Evolutionary conservation across 2,888 invertebrate genomes (phyloP).

Genomic region (Eugnorisma glareosa): DNA sequence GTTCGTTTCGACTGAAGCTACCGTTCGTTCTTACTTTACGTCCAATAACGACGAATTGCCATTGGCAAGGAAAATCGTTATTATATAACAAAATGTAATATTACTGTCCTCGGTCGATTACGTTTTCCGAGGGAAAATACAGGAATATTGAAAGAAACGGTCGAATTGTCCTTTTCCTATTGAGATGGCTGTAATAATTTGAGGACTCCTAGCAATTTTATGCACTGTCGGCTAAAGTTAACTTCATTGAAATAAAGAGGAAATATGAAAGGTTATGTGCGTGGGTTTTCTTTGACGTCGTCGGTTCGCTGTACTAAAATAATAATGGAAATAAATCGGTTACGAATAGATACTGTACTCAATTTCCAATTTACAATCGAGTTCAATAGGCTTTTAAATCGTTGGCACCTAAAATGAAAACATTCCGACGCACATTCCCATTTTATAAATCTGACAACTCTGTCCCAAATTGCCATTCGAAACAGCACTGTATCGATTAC

Average conservation of each 20-base stretch:
- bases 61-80: constrained; percentile 84
- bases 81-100: constrained; percentile 83
- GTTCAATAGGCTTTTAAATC: constrained; percentile 33
- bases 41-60: constrained; percentile 85
- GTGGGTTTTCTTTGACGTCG: constrained; percentile 31
- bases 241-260: constrained; percentile 68
- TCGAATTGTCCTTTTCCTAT: constrained; percentile 80
- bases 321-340: constrained; percentile 21
- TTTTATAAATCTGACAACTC: constrained; percentile 41
- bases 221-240: constrained; percentile 74
- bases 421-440: constrained; percentile 17
- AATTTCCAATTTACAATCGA: constrained; percentile 22
- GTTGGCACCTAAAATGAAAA: constrained; percentile 42
- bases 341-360: constrained; percentile 1
- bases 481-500: constrained; percentile 65
- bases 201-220: constrained; percentile 77
- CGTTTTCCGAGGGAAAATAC: constrained; percentile 80
- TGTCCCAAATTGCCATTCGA: constrained; percentile 43
- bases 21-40: constrained; percentile 83
- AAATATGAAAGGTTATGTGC: constrained; percentile 62
- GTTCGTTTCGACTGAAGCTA: constrained; percentile 83
- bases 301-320: constrained; percentile 16
- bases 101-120: constrained; percentile 81
- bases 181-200: constrained; percentile 78
- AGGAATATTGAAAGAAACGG: constrained; percentile 81